phyloP scores from a whole-genome alignment of 92 coral and sea anemone species.

The Porites lobata region DNA sequence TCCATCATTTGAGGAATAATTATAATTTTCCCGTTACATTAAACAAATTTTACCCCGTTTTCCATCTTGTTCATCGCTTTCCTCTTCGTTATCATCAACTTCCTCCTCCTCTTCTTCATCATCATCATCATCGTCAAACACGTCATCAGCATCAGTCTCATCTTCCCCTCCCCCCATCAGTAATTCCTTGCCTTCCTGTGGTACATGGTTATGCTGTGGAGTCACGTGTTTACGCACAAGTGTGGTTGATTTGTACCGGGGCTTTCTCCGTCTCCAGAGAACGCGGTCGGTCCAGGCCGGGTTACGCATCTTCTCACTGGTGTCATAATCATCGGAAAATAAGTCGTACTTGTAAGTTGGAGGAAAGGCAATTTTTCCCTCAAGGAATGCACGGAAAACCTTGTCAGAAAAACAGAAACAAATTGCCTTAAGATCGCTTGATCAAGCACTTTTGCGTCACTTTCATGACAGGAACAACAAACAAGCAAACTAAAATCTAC shows the following conservation, averaged over 20 bases:
- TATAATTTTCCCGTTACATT: too few relatives aligned
- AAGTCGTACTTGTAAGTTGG: conserved; percentile 98
- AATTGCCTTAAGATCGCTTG: background rate
- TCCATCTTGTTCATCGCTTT: conserved; percentile 4
- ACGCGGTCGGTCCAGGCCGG: conserved; percentile 99
- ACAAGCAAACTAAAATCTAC: too few relatives aligned
- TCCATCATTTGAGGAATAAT: too few relatives aligned
- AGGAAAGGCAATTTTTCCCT: conserved; percentile 89
- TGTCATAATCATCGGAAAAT: conserved; percentile 98
- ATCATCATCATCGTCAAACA: conserved; percentile 51
- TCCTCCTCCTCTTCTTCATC: conserved; percentile 33
- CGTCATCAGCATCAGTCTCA: conserved; percentile 50
- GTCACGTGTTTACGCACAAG: conserved; percentile 70
- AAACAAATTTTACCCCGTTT: background rate
- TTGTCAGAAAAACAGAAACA: background rate
- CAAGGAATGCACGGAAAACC: conserved; percentile 95
- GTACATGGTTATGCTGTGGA: conserved; percentile 29
- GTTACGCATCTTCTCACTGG: conserved; percentile 96
- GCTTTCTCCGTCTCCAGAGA: conserved; percentile 96
- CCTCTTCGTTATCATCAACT: conserved; percentile 14
- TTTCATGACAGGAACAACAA: background rate
- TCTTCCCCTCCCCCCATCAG: conserved; percentile 60
- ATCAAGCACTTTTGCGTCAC: background rate
- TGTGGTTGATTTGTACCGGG: conserved; percentile 84
- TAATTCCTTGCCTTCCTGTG: conserved; percentile 18